Base-by-base conservation (phyloP, 1,140 invertebrate genomes). In the Lepidostoma basale region DNA sequence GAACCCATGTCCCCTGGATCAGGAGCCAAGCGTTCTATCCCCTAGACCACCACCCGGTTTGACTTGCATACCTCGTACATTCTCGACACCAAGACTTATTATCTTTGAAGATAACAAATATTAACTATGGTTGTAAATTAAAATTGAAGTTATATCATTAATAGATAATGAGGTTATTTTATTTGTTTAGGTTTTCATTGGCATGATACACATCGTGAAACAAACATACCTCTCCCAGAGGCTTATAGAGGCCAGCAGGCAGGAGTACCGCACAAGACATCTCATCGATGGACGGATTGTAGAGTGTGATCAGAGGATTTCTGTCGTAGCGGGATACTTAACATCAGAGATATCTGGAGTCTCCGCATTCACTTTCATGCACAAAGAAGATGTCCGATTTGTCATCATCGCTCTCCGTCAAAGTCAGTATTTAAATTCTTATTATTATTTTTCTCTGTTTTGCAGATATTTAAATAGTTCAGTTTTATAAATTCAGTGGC, bases 181-280 rank as follows among this genome's bases (percentile, higher is more conserved):
- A 6, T 26, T 23, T 67, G 74, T 73, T 18, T 68, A 86, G 79
- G 84, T 92, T 45, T 88, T 93, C 52, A 85, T 91, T 10, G 90
- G 87, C 9, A 81, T 91, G 23, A 88, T 88, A 0, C 83, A 86
- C 30, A 82, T 89, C 1, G 77, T 87, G 42, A 85, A 87, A 69
- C 88, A 89, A 22, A 88, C 88, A 8, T 88, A 88, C 42, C 84
- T 90, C 45, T 86, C 85, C 0, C 89, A 91, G 73, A 81, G 88
- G 3, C 76, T 90, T 18, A 78, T 93, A 26, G 92, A 94, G 73
- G 87, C 90, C 1, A 89, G 86, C 52, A 88, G 88, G 65, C 89
- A 94, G 78, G 93, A 95, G 77, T 96, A 95, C 76, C 85, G 91
- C 12, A 95, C 93, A 0, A 81, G 93, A 18, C 93, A 96, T 78